Evolutionary conservation across 2,797 vertebrate genomes (phyloP).

Genomic region (Etheostoma nigrum): DNA sequence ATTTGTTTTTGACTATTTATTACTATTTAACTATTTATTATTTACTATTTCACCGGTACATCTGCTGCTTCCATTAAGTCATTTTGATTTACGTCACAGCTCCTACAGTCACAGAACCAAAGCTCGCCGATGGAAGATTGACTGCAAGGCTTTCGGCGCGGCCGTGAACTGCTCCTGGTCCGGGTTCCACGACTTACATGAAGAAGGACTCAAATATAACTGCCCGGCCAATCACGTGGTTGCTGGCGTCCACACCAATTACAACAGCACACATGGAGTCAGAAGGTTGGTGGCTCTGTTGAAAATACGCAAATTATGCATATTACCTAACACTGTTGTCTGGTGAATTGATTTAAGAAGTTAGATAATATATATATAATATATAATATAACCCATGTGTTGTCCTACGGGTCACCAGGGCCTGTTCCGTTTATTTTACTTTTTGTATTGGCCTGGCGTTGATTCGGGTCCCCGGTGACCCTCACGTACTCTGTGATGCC

Average conservation of each 20-base stretch:
- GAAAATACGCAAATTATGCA: too few relatives aligned
- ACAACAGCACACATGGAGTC: rapidly evolving
- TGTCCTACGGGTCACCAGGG: too few relatives aligned
- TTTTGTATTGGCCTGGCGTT: too few relatives aligned
- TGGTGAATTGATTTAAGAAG: neutral
- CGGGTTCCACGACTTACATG: neutral
- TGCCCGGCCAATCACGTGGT: neutral
- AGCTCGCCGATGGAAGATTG: conserved; percentile 20
- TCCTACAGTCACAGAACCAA: neutral
- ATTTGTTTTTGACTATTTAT: too few relatives aligned
- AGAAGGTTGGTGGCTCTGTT: conserved; percentile 7
- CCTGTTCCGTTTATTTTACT: too few relatives aligned
- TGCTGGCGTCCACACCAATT: neutral
- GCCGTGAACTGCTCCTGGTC: conserved; percentile 2
- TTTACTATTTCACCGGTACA: neutral
- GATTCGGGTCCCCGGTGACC: too few relatives aligned
- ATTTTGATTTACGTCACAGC: conserved; percentile 5
- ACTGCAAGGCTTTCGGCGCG: neutral
- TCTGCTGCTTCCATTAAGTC: neutral
- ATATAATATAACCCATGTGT: too few relatives aligned
- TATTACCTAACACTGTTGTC: neutral
- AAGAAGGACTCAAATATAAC: neutral
- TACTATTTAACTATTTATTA: neutral
- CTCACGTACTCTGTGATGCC: too few relatives aligned
- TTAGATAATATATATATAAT: neutral